These are phyloP conservation scores for Doryteuthis pealeii DNA, from an alignment of 1,140 invertebrate genomes.

Conservation along the genomic window DNA sequence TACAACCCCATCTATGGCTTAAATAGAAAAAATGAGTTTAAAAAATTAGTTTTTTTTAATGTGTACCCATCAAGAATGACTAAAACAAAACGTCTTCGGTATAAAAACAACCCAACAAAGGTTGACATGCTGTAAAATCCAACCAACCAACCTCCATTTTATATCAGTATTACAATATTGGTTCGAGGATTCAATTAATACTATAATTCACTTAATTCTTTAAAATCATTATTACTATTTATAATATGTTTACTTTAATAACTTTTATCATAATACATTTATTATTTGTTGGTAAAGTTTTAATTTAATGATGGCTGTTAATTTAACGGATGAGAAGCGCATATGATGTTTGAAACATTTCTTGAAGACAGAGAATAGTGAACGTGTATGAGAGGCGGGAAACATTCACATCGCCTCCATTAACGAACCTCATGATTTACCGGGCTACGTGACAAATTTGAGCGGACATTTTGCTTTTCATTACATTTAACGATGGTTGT, in stretches of 20 bases:
- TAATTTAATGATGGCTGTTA: neutral
- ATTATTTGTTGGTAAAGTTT: neutral
- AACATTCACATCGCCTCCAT: neutral
- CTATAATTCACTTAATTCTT: neutral
- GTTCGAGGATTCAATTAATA: neutral
- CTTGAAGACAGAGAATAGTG: neutral
- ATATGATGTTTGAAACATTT: neutral
- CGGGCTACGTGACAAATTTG: neutral
- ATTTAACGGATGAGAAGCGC: neutral
- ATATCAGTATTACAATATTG: neutral
- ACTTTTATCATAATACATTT: neutral
- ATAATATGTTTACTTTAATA: neutral
- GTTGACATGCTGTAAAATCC: too few relatives aligned
- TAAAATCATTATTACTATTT: neutral
- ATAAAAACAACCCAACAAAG: too few relatives aligned
- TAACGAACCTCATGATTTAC: neutral
- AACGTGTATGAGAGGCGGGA: neutral
- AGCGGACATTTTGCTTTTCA: too few relatives aligned
- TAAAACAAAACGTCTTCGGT: too few relatives aligned
- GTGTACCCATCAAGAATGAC: too few relatives aligned
- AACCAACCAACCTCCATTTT: too few relatives aligned
- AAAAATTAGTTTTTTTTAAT: too few relatives aligned
- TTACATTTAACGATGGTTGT: too few relatives aligned
- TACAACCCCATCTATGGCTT: too few relatives aligned
- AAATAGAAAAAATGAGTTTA: too few relatives aligned